These are phyloP conservation scores for Ophioninae sp. DNA, from an alignment of 2,888 invertebrate species.

Conservation along the genomic window DNA sequence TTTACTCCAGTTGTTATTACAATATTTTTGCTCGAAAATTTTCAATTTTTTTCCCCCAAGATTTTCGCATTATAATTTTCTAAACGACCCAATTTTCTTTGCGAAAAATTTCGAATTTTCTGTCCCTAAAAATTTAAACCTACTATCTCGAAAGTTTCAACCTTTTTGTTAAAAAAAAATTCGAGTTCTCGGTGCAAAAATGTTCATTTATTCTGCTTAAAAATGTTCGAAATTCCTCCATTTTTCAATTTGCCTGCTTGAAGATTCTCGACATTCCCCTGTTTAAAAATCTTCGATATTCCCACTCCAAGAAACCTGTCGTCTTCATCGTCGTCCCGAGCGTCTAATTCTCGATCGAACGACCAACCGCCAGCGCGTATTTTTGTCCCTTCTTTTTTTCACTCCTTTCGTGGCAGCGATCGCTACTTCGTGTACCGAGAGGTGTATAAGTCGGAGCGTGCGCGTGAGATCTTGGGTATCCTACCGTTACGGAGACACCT, in stretches of 20 bases:
- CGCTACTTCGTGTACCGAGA: constrained; percentile 16
- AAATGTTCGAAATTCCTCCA: too few species aligned
- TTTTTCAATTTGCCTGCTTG: not conserved
- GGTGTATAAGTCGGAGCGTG: constrained; percentile 51
- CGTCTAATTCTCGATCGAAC: not conserved
- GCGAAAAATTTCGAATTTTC: too few species aligned
- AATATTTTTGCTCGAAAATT: not conserved
- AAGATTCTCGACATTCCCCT: not conserved
- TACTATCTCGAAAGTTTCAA: too few species aligned
- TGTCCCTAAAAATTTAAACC: too few species aligned
- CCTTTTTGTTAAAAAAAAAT: too few species aligned
- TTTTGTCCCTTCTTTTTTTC: not conserved
- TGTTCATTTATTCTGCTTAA: too few species aligned
- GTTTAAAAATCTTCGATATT: not conserved
- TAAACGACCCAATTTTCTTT: too few species aligned
- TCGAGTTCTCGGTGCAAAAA: too few species aligned
- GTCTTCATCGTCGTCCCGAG: not conserved
- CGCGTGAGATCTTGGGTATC: constrained; percentile 46
- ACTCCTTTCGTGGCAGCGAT: not conserved
- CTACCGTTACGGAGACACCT: constrained; percentile 29
- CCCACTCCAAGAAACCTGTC: not conserved
- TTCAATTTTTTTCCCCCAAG: not conserved
- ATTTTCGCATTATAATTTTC: too few species aligned
- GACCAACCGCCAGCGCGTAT: not conserved
- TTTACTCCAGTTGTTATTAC: too few species aligned